Evolutionary conservation across 2,113 vertebrate genomes (phyloP).

Genomic region (Scolopax mira): DNA sequence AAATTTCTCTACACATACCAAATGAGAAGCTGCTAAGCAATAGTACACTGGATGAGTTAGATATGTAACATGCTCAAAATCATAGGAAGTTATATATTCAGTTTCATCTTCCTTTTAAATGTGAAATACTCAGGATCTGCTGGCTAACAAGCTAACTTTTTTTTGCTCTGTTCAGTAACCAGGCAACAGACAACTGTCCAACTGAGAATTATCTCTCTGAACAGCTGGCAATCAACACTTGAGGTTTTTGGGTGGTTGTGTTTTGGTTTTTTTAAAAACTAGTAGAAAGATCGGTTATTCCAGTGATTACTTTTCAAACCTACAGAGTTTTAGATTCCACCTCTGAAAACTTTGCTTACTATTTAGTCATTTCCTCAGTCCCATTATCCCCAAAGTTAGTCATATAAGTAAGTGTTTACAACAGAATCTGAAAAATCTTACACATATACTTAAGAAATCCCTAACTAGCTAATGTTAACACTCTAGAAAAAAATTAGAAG

Average conservation of each 20-base stretch:
- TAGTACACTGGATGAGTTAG: not conserved
- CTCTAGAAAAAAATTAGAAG: not conserved
- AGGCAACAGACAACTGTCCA: slow-evolving; percentile 59
- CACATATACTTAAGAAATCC: not conserved
- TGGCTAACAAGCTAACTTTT: slow-evolving; percentile 48
- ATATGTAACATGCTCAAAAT: not conserved
- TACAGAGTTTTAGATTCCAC: not conserved
- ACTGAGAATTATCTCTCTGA: slow-evolving; percentile 66
- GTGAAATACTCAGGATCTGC: slow-evolving; percentile 28
- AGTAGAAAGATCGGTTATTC: not conserved
- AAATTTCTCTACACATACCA: not conserved
- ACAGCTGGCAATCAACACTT: slow-evolving; percentile 57
- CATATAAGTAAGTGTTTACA: not conserved
- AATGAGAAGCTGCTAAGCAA: not conserved
- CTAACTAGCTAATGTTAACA: not conserved
- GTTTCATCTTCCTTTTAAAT: slow-evolving; percentile 42
- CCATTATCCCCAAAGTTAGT: not conserved
- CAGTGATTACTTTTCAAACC: not conserved
- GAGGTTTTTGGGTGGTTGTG: not conserved
- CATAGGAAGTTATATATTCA: not conserved
- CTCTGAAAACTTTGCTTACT: not conserved
- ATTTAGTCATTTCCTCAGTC: not conserved
- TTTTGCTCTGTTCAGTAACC: slow-evolving; percentile 47
- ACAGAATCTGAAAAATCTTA: not conserved
- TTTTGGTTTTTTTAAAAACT: not conserved